Evolutionary conservation across 1,140 invertebrate species (phyloP).

Genomic region (Meloidogyne exigua): DNA sequence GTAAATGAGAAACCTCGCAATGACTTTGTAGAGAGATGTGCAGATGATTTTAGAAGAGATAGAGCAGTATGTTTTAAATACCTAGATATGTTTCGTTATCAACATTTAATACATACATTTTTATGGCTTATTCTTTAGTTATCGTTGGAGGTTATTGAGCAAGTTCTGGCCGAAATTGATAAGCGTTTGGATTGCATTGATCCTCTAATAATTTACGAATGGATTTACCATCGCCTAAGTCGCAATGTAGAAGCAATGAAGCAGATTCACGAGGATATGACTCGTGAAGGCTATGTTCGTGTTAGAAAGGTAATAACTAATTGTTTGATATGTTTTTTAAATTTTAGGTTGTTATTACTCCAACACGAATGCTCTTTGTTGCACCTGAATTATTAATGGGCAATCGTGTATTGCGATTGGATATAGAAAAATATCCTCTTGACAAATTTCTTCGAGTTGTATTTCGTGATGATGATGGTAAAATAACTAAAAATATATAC

Average conservation of each 20-base stretch:
- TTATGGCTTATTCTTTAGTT: too few relatives aligned
- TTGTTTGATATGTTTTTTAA: conserved; percentile 16
- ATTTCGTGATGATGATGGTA: conserved; percentile 42
- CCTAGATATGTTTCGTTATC: too few relatives aligned
- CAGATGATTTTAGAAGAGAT: conserved; percentile 22
- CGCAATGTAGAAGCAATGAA: conserved; percentile 22
- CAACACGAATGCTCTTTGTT: conserved; percentile 41
- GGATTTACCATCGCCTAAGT: conserved; percentile 15
- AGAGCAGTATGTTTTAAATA: conserved; percentile 29
- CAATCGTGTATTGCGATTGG: conserved; percentile 37
- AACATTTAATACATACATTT: too few relatives aligned
- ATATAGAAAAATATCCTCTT: conserved; percentile 35
- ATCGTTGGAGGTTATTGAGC: conserved; percentile 38
- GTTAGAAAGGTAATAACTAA: conserved; percentile 31
- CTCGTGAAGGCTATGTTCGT: conserved; percentile 39
- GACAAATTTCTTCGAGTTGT: conserved; percentile 43
- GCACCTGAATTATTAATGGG: conserved; percentile 46
- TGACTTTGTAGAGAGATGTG: conserved; percentile 23
- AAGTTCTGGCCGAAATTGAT: conserved; percentile 31
- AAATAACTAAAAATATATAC: too few relatives aligned
- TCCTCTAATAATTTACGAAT: conserved; percentile 35
- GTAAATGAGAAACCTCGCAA: conserved; percentile 23
- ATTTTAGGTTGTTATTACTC: conserved; percentile 49
- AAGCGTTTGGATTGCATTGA: conserved; percentile 32
- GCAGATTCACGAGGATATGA: conserved; percentile 37